Base-by-base conservation (phyloP, 2,888 invertebrate species). In the Sclerodermus sp. region DNA sequence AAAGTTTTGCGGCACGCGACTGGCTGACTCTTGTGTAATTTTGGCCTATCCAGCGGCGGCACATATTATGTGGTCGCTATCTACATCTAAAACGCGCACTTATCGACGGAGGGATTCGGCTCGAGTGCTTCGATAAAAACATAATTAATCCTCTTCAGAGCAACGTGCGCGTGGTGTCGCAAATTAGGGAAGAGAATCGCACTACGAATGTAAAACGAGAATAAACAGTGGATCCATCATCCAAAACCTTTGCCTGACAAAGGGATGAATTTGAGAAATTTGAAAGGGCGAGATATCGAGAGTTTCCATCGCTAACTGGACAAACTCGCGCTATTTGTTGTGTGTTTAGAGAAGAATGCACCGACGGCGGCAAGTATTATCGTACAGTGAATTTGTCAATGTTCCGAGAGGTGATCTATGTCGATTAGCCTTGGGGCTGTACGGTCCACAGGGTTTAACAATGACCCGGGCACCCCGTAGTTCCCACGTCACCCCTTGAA, bases 381-480 rank as follows among this genome's bases (percentile, higher is more conserved):
- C 66, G 64, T 71, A 64, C 59, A 64, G 59, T 59, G 66, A 73
- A 73, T 77, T 76, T 76, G 76, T 76, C 76, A 74, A 66, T 64
- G 65, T 53, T 23, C 52, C 62, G 50, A 55, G 67, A 67, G 64
- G 65, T 66, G 55, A 63, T 70, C 67, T 66, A 60, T 66, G 51
- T 54, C 71, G 74, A 76, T 76, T 74, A 74, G 69, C 68, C 56
- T 53, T 54, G 66, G 64, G 65, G 64, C 62, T 60, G 58, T 57
- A 42, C 50, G 52, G 45, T 54, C 57, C 51, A 42, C 40, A 53
- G 58, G 58, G 56, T 55, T 49, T 58, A 23, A 8, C 23, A 23
- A 23, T 23, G 23, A 23, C 23, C n/a, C 4, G 23, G 23, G 23
- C 23, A 57, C 60, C 61, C 59, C 44, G 56, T 16, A 45, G 69